Percentiles rank a stretch among this genome's conserved stretches.
Evolutionary conservation across 2,113 vertebrate species (phyloP).

Genomic region (Rutilus rutilus): DNA sequence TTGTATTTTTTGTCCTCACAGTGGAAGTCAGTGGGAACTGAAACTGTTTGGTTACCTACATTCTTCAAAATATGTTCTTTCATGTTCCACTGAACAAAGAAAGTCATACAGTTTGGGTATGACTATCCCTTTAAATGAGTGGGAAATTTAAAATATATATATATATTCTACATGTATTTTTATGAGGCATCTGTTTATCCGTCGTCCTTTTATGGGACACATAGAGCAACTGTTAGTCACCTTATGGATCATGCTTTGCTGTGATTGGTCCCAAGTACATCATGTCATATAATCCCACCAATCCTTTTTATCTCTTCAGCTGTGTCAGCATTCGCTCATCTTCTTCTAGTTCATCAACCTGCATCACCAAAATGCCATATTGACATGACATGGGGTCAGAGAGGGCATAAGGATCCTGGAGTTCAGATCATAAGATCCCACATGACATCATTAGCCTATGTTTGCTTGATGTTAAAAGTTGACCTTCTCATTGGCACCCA

Average conservation of each 20-base stretch:
- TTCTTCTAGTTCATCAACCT: conserved; percentile 54
- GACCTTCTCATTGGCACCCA: conserved; percentile 10
- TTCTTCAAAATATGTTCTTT: no score
- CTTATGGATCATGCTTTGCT: conserved; percentile 57
- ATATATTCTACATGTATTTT: no score
- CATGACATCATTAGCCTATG: neutral
- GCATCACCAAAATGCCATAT: neutral
- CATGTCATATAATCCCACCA: conserved; percentile 67
- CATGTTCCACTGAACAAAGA: no score
- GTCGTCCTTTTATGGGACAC: neutral
- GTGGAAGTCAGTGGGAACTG: no score
- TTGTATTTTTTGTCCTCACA: no score
- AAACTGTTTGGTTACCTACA: no score
- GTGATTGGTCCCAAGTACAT: conserved; percentile 61
- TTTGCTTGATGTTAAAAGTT: neutral
- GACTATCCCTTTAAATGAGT: no score
- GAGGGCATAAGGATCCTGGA: neutral
- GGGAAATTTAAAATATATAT: no score
- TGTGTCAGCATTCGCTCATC: conserved; percentile 67
- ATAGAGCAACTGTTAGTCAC: conserved; percentile 54
- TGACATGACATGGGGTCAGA: neutral
- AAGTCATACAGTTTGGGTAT: no score
- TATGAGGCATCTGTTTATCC: neutral
- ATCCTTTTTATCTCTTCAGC: conserved; percentile 57
- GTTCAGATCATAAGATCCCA: neutral